These are phyloP conservation scores for Lasioglossum morio DNA, from an alignment of 2,888 invertebrate genomes.

Conservation along the genomic window DNA sequence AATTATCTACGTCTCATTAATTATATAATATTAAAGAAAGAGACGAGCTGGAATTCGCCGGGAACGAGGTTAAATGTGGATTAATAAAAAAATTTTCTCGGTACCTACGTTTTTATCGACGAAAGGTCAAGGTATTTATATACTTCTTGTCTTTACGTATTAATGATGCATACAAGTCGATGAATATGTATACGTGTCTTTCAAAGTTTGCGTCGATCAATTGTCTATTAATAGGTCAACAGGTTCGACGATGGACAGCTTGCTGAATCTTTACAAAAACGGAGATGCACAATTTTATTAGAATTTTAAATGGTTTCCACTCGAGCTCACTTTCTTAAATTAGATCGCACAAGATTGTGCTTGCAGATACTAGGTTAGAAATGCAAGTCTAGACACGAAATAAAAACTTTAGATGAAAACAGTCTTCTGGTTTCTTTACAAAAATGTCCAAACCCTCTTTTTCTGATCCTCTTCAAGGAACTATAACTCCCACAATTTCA, in stretches of 20 bases:
- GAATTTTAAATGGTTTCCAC: too few relatives aligned
- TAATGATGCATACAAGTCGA: neutral
- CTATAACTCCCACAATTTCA: neutral
- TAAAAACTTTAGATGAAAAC: too few relatives aligned
- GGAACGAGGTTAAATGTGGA: neutral
- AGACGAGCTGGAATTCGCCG: neutral
- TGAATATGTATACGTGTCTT: neutral
- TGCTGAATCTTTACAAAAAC: neutral
- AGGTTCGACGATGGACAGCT: neutral
- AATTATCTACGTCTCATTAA: neutral
- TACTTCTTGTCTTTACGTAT: neutral
- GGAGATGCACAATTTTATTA: too few relatives aligned
- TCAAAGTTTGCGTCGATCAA: neutral
- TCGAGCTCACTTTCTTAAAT: too few relatives aligned
- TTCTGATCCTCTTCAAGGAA: neutral
- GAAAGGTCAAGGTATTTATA: neutral
- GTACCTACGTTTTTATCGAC: neutral
- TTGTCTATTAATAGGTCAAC: neutral
- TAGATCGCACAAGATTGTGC: too few relatives aligned
- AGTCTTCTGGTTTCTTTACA: too few relatives aligned
- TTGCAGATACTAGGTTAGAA: too few relatives aligned
- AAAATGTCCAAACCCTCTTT: too few relatives aligned
- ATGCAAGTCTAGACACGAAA: too few relatives aligned
- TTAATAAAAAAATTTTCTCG: too few relatives aligned
- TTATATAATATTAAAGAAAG: neutral